Conservation (phyloP, 2,797 vertebrate genomes). For the Phrynocephalus vlangalii region DNA sequence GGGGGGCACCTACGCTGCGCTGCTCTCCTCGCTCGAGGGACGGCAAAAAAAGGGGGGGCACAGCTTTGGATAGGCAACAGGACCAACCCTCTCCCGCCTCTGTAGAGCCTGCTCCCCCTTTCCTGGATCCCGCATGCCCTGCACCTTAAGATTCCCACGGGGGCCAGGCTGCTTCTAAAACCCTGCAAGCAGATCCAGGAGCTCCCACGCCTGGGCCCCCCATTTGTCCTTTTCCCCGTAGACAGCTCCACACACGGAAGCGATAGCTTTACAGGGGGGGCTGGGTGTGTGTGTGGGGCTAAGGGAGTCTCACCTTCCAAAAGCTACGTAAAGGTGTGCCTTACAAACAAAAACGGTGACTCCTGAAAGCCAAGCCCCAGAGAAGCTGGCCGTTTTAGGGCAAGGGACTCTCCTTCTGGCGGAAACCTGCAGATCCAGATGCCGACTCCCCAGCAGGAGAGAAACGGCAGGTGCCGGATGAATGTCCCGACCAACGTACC, state of each 20-base stretch:
- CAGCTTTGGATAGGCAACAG: too few species aligned
- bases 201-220: not conserved
- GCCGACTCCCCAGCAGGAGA: too few species aligned
- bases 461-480: too few species aligned
- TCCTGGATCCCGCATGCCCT: not conserved
- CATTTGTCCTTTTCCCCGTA: not conserved
- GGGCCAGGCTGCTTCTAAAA: not conserved
- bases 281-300: too few species aligned
- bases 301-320: too few species aligned
- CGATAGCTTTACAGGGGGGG: too few species aligned
- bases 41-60: too few species aligned
- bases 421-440: not conserved
- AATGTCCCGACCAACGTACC: constrained; percentile 67
- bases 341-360: too few species aligned
- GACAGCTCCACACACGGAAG: not conserved
- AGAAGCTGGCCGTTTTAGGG: not conserved
- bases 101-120: not conserved
- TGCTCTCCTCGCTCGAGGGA: not conserved
- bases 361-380: too few species aligned
- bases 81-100: not conserved
- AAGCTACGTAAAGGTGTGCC: too few species aligned
- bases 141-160: not conserved
- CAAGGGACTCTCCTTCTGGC: not conserved
- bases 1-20: too few species aligned
- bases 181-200: not conserved